These are phyloP conservation scores for Falco punctatus DNA, from an alignment of 2,113 vertebrate species.

Conservation along the genomic window DNA sequence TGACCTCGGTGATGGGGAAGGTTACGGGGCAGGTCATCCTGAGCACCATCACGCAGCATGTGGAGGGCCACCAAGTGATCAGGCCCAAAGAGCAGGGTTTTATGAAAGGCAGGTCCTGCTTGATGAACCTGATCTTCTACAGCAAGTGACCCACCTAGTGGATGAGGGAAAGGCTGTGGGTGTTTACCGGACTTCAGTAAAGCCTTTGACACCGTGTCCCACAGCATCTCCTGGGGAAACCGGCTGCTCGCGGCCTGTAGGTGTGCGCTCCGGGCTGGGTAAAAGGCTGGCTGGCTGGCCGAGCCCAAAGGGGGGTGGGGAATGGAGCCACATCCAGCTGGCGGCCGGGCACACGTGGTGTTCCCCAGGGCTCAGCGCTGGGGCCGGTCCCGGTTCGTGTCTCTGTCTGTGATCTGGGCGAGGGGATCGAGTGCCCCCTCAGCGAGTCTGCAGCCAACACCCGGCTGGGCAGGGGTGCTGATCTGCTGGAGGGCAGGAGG, in stretches of 20 bases:
- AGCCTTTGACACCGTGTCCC: background rate
- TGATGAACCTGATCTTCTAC: background rate
- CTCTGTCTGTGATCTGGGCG: background rate
- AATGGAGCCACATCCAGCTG: too few relatives aligned
- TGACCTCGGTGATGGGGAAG: background rate
- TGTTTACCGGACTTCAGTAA: background rate
- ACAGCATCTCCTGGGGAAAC: too few relatives aligned
- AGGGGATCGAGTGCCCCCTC: too few relatives aligned
- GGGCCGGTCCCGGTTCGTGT: background rate
- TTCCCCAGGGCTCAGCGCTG: background rate
- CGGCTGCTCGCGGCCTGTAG: too few relatives aligned
- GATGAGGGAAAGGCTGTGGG: background rate
- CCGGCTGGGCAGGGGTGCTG: rapidly evolving
- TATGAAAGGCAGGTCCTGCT: too few relatives aligned
- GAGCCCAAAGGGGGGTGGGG: background rate
- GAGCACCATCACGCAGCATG: rapidly evolving
- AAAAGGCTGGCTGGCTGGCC: background rate
- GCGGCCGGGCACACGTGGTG: too few relatives aligned
- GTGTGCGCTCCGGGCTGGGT: too few relatives aligned
- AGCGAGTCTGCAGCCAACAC: background rate
- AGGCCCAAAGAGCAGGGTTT: too few relatives aligned
- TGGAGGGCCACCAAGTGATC: too few relatives aligned
- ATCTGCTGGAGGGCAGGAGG: background rate
- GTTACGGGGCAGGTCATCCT: too few relatives aligned
- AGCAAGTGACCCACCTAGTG: background rate